phyloP scores from a whole-genome alignment of 2,888 invertebrate genomes.

The Zhuqinia jingwanae region DNA sequence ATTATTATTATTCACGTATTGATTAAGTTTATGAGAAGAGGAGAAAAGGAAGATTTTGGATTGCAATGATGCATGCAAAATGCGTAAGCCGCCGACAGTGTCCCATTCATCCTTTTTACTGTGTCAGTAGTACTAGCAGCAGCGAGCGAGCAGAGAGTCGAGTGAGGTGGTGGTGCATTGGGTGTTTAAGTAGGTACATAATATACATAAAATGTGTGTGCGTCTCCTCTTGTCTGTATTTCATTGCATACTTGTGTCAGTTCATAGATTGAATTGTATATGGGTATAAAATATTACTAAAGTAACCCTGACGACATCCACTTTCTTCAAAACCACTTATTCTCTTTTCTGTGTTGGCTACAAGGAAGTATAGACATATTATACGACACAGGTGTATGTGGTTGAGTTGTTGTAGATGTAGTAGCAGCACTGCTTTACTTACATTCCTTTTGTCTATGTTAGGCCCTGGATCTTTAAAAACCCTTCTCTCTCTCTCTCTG shows the following conservation, averaged over 20 bases:
- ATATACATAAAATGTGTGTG: too few species aligned
- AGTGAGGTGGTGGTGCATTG: too few species aligned
- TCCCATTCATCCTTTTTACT: slow-evolving; percentile 65
- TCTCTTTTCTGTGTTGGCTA: too few species aligned
- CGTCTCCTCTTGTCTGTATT: too few species aligned
- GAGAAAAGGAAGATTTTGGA: background rate
- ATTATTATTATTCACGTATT: background rate
- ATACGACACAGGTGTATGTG: too few species aligned
- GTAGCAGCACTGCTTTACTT: too few species aligned
- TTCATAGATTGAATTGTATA: too few species aligned
- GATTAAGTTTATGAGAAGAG: background rate
- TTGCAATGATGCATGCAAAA: slow-evolving; percentile 15
- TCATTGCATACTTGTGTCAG: too few species aligned
- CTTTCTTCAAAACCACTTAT: background rate
- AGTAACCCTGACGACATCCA: background rate
- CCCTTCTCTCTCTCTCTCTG: background rate
- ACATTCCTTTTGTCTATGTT: background rate
- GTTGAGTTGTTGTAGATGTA: too few species aligned
- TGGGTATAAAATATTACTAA: background rate
- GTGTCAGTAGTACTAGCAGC: slow-evolving; percentile 65
- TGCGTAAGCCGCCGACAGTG: slow-evolving; percentile 34
- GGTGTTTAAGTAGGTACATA: too few species aligned
- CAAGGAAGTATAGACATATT: too few species aligned
- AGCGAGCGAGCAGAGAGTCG: background rate
- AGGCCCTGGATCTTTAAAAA: slow-evolving; percentile 25